Percentiles rank a stretch among this genome's conserved stretches.
Conservation (phyloP, 2,888 invertebrate species). For the Hypolimnas misippus region DNA sequence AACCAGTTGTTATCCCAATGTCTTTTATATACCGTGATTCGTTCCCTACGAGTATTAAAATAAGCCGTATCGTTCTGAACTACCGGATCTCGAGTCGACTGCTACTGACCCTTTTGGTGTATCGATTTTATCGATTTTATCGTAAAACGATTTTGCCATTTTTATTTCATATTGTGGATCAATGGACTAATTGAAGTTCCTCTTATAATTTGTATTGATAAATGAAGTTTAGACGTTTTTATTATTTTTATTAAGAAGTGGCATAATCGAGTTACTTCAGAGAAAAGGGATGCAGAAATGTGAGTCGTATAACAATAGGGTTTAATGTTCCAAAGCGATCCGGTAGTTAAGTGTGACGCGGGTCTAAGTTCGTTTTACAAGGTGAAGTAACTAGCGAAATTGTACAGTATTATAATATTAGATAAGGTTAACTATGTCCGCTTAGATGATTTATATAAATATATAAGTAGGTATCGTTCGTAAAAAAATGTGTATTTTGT, state of each 20-base stretch:
- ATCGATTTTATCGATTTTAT: constrained; percentile 3
- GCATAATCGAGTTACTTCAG: neutral
- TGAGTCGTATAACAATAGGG: neutral
- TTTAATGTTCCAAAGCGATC: constrained; percentile 8
- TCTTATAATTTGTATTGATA: constrained; percentile 7
- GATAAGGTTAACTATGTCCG: constrained; percentile 68
- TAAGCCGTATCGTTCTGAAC: constrained; percentile 28
- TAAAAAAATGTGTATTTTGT: constrained; percentile 78
- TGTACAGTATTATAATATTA: constrained; percentile 83
- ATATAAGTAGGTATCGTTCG: constrained; percentile 75
- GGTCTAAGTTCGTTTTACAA: constrained; percentile 71
- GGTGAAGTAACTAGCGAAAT: constrained; percentile 78
- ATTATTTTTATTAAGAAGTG: neutral
- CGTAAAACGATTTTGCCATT: constrained; percentile 8
- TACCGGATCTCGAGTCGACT: constrained; percentile 21
- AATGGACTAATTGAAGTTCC: constrained; percentile 9
- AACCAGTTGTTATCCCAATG: constrained; percentile 58
- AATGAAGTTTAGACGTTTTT: neutral
- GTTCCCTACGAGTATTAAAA: constrained; percentile 73
- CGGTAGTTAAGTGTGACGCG: constrained; percentile 29
- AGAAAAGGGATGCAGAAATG: neutral
- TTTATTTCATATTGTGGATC: constrained; percentile 4
- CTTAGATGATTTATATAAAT: constrained; percentile 67
- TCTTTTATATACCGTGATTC: constrained; percentile 70
- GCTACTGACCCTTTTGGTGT: constrained; percentile 8